Evolutionary conservation across 2,888 invertebrate species (phyloP), one percentile per base, ranked within the genome.

Genomic region (Nymphalis polychloros): DNA sequence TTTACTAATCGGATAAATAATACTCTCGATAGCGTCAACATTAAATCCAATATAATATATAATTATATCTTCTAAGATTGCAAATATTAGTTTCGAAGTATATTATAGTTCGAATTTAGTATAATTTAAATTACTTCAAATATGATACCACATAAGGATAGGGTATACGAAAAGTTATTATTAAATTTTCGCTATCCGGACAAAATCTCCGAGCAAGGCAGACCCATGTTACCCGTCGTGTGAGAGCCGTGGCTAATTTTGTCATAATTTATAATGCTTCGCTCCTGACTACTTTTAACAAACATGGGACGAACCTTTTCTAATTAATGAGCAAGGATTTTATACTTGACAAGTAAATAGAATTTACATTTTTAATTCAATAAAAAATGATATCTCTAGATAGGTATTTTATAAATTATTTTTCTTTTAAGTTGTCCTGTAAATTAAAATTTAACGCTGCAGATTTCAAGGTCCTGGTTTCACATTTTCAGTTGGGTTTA

Each of bases 1-100:
- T 81, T 85, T 81, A 78, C 76, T 78, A 78, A 62, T 19, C 50
- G 50, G 8, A 62, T 50, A 62, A n/a, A 27, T 55, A 50, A 55
- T 2, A 55, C 55, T 27, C 3, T 20, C 19, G 41, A 35, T 19
- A 41, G 17, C 35, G 4, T n/a, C 8, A 31, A 27, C 23, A n/a
- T 47, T 47, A 27, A 6, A 60, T 48, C 27, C 48, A 1, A 8
- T 23, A 19, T 57, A 7, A 10, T 57, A 7, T 1, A 31, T 55
- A 0, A 16, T 16, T 27, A 48, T 48, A 20, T 19, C 50, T 19
- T 50, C 19, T 19, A 20, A 50, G 27, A 23, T 53, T 27, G 13
- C 13, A 27, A 53, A 23, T 16, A 10, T 52, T 52, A 7, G 1
- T 8, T 27, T 1, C 5, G 5, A 13, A 17, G 7, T 31, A 17